These are phyloP conservation scores for Meteorus colon DNA, from an alignment of 2,888 invertebrate genomes.

Conservation along the genomic window DNA sequence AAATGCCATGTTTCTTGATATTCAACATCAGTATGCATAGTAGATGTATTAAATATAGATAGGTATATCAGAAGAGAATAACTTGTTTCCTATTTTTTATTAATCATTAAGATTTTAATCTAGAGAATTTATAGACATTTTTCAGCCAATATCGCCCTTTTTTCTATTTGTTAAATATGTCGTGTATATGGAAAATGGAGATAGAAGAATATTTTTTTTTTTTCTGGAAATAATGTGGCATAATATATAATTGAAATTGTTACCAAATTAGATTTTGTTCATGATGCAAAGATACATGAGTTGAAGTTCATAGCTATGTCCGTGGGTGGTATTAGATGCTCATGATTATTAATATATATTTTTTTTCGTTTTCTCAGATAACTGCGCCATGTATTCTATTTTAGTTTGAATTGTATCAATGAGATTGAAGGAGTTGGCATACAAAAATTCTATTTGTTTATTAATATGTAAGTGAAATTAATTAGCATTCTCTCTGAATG, in stretches of 20 bases:
- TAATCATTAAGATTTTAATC: not conserved
- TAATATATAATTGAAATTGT: not conserved
- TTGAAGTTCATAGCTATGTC: constrained; percentile 17
- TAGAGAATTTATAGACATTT: not conserved
- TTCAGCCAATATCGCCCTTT: not conserved
- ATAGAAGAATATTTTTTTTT: too few species aligned
- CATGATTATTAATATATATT: not conserved
- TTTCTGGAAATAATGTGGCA: not conserved
- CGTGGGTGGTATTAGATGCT: constrained; percentile 12
- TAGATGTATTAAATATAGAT: not conserved
- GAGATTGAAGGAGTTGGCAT: not conserved
- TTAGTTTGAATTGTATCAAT: not conserved
- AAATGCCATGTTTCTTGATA: too few species aligned
- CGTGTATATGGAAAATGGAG: too few species aligned
- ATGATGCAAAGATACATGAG: not conserved
- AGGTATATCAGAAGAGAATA: not conserved
- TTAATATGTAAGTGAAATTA: not conserved
- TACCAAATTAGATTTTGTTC: not conserved
- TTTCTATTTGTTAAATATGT: too few species aligned
- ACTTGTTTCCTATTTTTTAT: not conserved
- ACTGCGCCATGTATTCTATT: constrained; percentile 20
- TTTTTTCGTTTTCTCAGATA: not conserved
- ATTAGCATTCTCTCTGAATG: too few species aligned
- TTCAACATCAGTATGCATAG: not conserved
- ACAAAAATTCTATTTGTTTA: not conserved